A percentile compares a stretch with the other conserved stretches of the same genome.
phyloP scores from a whole-genome alignment of 1,140 invertebrate species.

The Euura lappo region DNA sequence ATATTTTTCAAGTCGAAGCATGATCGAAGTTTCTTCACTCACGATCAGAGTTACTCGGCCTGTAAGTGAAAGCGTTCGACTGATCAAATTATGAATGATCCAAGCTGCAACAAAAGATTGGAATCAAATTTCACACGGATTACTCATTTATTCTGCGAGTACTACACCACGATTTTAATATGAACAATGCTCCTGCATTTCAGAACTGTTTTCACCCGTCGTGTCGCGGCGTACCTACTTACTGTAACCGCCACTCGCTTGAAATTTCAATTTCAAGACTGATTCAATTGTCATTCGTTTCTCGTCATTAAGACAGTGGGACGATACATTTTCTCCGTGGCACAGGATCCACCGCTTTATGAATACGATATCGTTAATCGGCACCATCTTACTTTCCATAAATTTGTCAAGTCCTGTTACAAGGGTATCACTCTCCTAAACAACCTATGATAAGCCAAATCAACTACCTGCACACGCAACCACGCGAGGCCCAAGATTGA shows the following conservation, averaged over 20 bases:
- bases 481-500: not conserved
- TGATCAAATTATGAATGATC: no score
- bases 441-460: no score
- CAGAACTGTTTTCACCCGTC: not conserved
- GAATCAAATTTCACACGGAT: no score
- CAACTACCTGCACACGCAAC: not conserved
- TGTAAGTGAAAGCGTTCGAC: no score
- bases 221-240: not conserved
- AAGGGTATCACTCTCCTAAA: no score
- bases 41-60: no score
- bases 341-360: not conserved
- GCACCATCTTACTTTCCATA: not conserved
- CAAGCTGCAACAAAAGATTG: no score
- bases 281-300: not conserved
- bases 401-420: no score
- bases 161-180: not conserved
- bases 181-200: not conserved
- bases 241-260: not conserved
- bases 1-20: no score
- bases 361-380: not conserved
- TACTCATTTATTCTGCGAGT: no score
- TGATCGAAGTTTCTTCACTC: no score
- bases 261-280: constrained; percentile 3
- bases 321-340: not conserved
- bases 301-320: not conserved